Evolutionary conservation across 2,888 invertebrate genomes (phyloP).

Genomic region (Drosophila tripunctata): DNA sequence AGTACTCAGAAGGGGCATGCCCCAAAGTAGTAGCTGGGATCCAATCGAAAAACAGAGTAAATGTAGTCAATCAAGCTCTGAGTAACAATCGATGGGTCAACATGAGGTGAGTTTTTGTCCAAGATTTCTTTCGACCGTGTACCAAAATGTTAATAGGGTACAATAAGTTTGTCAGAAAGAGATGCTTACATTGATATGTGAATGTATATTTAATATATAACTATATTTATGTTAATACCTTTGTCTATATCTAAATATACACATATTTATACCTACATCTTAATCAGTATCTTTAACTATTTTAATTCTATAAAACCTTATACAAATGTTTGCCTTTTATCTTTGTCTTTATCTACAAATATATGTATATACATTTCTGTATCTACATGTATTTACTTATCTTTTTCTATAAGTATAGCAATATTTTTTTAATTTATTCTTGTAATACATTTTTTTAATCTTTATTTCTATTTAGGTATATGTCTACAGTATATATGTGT

Average conservation of each 20-base stretch:
- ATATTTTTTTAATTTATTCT: no score
- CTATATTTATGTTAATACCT: neutral
- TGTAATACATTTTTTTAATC: no score
- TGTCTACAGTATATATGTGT: no score
- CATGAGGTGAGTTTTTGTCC: neutral
- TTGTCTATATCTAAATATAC: neutral
- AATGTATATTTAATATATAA: neutral
- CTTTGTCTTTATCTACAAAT: no score
- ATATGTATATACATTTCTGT: no score
- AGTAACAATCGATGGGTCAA: slow-evolving; percentile 15
- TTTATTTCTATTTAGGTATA: no score
- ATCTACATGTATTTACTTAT: no score
- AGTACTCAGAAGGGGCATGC: slow-evolving; percentile 28
- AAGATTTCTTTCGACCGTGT: neutral
- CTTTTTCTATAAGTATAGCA: no score
- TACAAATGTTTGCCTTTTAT: no score
- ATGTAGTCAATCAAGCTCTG: slow-evolving; percentile 40
- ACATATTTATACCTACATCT: neutral
- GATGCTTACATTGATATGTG: neutral
- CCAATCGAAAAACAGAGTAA: slow-evolving; percentile 18
- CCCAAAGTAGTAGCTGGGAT: slow-evolving; percentile 14
- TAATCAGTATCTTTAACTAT: no score
- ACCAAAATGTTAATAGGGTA: neutral
- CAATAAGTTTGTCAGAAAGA: neutral
- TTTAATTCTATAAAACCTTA: no score